These are phyloP conservation scores for Resseliella maxima DNA, from an alignment of 2,888 invertebrate species.

Conservation along the genomic window DNA sequence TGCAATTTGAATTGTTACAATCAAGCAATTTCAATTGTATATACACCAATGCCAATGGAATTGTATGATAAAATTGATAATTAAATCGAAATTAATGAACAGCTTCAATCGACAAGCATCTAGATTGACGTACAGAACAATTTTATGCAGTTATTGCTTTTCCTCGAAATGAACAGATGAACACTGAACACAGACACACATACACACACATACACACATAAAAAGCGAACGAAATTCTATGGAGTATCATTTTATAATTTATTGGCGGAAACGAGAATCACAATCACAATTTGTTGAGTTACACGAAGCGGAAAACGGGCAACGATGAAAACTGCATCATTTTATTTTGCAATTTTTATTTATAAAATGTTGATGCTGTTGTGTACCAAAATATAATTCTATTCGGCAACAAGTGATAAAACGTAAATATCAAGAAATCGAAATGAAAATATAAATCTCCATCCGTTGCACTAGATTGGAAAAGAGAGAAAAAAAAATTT, in stretches of 20 bases:
- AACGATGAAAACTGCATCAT: constrained; percentile 24
- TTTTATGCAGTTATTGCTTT: too few relatives aligned
- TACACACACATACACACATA: too few relatives aligned
- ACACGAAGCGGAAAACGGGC: not conserved
- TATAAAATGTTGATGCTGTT: not conserved
- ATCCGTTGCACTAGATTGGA: too few relatives aligned
- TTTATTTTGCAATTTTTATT: not conserved
- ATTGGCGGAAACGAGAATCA: constrained; percentile 44
- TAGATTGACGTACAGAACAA: not conserved
- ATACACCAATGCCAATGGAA: not conserved
- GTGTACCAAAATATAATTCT: not conserved
- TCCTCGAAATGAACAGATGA: too few relatives aligned
- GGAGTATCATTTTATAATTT: not conserved
- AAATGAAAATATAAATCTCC: not conserved
- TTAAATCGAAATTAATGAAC: constrained; percentile 43
- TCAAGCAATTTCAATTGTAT: too few relatives aligned
- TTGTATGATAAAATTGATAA: constrained; percentile 6
- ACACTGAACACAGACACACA: too few relatives aligned
- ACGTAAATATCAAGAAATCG: not conserved
- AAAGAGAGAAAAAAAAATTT: too few relatives aligned
- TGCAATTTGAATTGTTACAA: not conserved
- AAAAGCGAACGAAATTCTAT: not conserved
- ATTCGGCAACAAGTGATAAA: too few relatives aligned
- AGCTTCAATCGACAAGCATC: not conserved
- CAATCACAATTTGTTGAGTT: not conserved